Conservation (phyloP, 2,797 vertebrate species). For the Manis javanica region DNA sequence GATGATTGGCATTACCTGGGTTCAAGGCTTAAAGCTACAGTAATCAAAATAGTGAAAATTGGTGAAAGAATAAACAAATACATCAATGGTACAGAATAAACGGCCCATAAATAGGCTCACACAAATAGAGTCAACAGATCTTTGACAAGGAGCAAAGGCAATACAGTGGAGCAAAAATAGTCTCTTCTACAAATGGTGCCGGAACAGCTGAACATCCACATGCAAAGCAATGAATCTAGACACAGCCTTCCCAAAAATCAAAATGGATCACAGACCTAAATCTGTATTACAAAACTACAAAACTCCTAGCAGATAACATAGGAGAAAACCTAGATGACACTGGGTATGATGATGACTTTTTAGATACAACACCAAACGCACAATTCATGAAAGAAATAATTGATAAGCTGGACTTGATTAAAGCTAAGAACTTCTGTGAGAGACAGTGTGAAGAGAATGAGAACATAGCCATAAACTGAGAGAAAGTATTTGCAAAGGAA, state of each 20-base stretch:
- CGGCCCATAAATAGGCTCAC: background rate
- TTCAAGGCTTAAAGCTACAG: background rate
- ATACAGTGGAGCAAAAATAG: background rate
- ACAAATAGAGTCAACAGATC: background rate
- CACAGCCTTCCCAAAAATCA: background rate
- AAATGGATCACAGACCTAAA: background rate
- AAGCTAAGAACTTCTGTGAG: background rate
- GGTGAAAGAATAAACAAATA: background rate
- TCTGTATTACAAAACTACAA: background rate
- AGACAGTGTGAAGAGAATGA: background rate
- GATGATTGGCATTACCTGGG: background rate
- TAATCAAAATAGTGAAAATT: background rate
- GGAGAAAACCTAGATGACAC: background rate
- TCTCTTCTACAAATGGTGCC: background rate
- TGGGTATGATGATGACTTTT: background rate
- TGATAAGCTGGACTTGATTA: background rate
- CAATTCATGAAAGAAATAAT: background rate
- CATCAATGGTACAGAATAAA: background rate
- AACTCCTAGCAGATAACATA: background rate
- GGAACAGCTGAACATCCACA: background rate
- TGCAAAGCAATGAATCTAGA: background rate
- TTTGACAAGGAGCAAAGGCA: background rate
- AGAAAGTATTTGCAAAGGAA: background rate
- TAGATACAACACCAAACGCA: background rate
- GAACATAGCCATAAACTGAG: background rate